Evolutionary conservation across 2,797 vertebrate genomes (phyloP), one percentile per base, ranked within the genome.

Genomic region (Aphelocoma californica): DNA sequence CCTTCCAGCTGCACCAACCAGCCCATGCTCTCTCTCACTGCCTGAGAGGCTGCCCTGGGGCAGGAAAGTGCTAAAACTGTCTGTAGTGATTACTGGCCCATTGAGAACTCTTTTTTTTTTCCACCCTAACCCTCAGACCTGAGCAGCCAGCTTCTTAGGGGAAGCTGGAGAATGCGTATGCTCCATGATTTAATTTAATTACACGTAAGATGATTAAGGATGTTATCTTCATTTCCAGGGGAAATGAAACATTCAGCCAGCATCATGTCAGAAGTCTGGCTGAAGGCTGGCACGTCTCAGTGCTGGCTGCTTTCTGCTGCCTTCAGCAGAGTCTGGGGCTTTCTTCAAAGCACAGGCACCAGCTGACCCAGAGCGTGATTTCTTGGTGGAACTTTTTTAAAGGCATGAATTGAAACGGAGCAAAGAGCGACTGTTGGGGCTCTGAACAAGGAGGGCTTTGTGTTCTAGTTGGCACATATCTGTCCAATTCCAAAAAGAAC

Each of bases 151-250:
- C 57, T 95, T 80, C 73, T 34, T 50, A 72, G 62, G 65, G 83
- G 80, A 57, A 70, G 40, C 80, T 32, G 42, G 34, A 56, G 73
- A 60, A 53, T 6, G 67, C 4, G 0, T 75, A 23, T 36, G 80
- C 61, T 82, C 74, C 40, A 0, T 11, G 15, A 54, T 90, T 84
- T 88, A 87, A 83, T 92, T 81, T 64, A 95, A 96, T 94, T 86
- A 67, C 56, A 50, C 0, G 0, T 81, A 71, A 86, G 31, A 79
- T 95, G 92, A 93, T 94, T 86, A 93, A 88, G 82, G 85, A 77
- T 90, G 77, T 94, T 96, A 86, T 94, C 90, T 93, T 77, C 83
- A 85, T 91, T 93, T 93, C 91, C 92, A 90, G 81, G 88, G 91
- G 87, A 96, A 88, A 93, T 73, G 47, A 84, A 92, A 92, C 83